Evolutionary conservation across 2,113 vertebrate genomes (phyloP).

Genomic region (Dendrocopos noguchii): DNA sequence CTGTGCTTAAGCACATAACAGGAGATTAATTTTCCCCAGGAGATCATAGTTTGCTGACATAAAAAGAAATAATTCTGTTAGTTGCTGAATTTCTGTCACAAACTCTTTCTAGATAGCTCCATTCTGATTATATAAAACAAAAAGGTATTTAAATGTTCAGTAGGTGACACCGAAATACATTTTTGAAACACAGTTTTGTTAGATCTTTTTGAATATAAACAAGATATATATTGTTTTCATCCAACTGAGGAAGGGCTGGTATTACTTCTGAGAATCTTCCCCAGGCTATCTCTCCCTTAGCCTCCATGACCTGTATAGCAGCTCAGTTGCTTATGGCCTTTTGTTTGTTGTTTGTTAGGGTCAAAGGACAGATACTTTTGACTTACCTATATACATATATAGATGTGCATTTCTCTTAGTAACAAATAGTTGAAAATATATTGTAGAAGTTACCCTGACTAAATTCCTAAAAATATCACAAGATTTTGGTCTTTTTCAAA

Average conservation of each 20-base stretch:
- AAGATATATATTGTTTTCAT: background rate
- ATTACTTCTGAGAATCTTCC: background rate
- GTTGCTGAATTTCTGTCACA: background rate
- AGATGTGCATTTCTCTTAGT: background rate
- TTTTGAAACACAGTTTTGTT: background rate
- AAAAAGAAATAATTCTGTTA: background rate
- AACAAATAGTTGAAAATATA: background rate
- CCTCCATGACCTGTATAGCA: background rate
- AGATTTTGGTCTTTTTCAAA: background rate
- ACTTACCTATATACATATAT: background rate
- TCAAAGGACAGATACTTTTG: background rate
- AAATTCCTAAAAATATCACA: background rate
- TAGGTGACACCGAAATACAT: background rate
- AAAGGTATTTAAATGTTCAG: background rate
- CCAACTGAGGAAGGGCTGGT: background rate
- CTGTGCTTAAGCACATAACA: background rate
- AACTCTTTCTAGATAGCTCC: background rate
- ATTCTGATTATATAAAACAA: background rate
- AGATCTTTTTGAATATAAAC: background rate
- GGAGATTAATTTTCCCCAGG: background rate
- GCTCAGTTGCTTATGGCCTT: background rate
- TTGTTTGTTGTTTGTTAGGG: background rate
- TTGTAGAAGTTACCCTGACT: background rate
- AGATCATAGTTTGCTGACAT: background rate
- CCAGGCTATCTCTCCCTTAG: background rate